phyloP scores from a whole-genome alignment of 1,140 invertebrate genomes.

The Triops longicaudatus region DNA sequence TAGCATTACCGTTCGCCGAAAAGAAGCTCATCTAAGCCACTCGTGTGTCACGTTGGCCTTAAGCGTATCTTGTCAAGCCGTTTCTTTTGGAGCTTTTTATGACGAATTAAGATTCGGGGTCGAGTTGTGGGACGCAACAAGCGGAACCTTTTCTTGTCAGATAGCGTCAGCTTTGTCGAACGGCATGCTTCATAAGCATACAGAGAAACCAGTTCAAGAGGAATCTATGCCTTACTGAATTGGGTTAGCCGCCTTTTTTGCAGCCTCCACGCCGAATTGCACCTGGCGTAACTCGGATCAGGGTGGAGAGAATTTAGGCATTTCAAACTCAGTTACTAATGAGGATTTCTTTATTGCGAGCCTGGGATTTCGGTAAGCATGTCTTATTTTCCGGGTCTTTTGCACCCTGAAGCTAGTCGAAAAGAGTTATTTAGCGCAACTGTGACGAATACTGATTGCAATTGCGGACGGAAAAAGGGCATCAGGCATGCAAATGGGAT shows the following conservation, averaged over 20 bases:
- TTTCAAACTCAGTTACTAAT: not conserved
- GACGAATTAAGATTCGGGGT: not conserved
- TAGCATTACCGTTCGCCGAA: not conserved
- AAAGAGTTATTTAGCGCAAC: conserved; percentile 8
- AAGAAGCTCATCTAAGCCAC: not conserved
- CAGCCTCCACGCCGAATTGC: not conserved
- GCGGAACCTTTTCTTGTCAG: not conserved
- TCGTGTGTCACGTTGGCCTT: not conserved
- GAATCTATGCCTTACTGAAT: not conserved
- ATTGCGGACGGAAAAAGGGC: not conserved
- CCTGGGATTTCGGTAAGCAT: not conserved
- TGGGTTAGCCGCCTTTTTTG: not conserved
- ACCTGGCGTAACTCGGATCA: not conserved
- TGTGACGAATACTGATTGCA: conserved; percentile 8
- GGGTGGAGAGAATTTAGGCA: not conserved
- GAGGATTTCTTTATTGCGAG: not conserved
- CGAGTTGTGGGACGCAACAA: not conserved
- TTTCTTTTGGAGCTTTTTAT: not conserved
- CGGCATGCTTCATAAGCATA: not conserved
- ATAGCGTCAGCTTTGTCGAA: conserved; percentile 7
- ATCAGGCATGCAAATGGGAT: not conserved
- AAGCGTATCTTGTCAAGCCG: not conserved
- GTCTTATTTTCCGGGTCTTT: not conserved
- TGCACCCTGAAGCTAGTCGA: not conserved
- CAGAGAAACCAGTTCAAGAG: not conserved